A percentile compares a stretch with the other conserved stretches of the same genome.
phyloP scores from a whole-genome alignment of 1,140 invertebrate species.

The Laupala kohalensis region DNA sequence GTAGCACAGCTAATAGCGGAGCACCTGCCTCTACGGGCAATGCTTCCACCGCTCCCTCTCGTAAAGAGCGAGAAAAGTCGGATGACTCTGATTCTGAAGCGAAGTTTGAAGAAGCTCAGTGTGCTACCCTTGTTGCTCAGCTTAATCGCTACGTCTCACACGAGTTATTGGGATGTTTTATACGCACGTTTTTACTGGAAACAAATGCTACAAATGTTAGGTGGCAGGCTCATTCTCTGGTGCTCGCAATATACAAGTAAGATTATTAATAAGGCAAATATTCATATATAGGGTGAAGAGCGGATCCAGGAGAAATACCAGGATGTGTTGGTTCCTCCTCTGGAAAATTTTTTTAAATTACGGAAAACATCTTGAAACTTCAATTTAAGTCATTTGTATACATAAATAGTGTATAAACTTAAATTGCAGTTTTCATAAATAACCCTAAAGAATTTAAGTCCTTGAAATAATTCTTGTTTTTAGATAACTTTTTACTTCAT shows the following conservation, averaged over 20 bases:
- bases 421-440: no score
- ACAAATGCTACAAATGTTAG: slow-evolving; percentile 84
- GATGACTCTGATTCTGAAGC: slow-evolving; percentile 52
- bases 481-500: no score
- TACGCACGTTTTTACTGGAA: slow-evolving; percentile 82
- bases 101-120: slow-evolving; percentile 55
- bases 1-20: background rate
- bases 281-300: no score
- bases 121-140: slow-evolving; percentile 52
- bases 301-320: no score
- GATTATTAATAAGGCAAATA: slow-evolving; percentile 24
- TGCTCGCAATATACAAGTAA: slow-evolving; percentile 74
- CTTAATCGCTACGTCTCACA: slow-evolving; percentile 56
- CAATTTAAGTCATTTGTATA: no score
- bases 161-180: slow-evolving; percentile 59
- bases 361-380: no score
- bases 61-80: slow-evolving; percentile 48
- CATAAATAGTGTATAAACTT: no score
- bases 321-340: no score
- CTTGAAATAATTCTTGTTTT: no score
- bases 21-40: background rate
- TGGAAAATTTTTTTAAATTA: no score
- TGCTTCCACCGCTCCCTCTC: slow-evolving; percentile 5
- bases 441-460: no score
- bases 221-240: slow-evolving; percentile 86